These are phyloP conservation scores for Thamnophis elegans DNA, from an alignment of 2,797 vertebrate genomes.

Conservation along the genomic window DNA sequence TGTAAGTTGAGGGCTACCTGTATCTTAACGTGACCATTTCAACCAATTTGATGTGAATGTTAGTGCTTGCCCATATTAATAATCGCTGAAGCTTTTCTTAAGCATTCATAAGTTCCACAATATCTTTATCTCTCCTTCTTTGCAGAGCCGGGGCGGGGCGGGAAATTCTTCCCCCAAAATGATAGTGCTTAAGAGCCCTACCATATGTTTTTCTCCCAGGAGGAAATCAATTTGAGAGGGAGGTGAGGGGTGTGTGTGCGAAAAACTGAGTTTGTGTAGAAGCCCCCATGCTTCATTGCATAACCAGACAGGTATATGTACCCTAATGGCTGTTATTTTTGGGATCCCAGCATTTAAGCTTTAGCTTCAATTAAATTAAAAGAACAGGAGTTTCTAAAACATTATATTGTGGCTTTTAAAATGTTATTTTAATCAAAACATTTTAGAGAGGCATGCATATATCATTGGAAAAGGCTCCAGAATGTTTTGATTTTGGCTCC, in stretches of 20 bases:
- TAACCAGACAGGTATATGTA: neutral
- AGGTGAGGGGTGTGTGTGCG: rapidly evolving
- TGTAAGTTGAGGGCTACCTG: neutral
- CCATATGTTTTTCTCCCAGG: neutral
- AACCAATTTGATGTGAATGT: neutral
- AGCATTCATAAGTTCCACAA: neutral
- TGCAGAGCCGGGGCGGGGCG: neutral
- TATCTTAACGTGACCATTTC: neutral
- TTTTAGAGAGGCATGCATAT: neutral
- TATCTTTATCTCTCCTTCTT: neutral
- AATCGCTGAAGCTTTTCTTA: neutral
- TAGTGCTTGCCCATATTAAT: neutral
- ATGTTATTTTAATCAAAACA: neutral
- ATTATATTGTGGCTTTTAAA: neutral
- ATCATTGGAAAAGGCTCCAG: neutral
- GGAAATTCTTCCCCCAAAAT: neutral
- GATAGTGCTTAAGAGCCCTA: neutral
- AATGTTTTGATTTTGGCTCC: too few relatives aligned
- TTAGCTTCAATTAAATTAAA: neutral
- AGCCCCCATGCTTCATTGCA: neutral
- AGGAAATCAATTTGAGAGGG: neutral
- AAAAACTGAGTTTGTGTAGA: neutral
- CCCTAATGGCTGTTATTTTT: neutral
- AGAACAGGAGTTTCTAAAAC: neutral
- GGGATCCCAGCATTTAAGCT: neutral